Evolutionary conservation across 2,888 invertebrate genomes (phyloP), one percentile per base, ranked within the genome.

Genomic region (Aelia acuminata): DNA sequence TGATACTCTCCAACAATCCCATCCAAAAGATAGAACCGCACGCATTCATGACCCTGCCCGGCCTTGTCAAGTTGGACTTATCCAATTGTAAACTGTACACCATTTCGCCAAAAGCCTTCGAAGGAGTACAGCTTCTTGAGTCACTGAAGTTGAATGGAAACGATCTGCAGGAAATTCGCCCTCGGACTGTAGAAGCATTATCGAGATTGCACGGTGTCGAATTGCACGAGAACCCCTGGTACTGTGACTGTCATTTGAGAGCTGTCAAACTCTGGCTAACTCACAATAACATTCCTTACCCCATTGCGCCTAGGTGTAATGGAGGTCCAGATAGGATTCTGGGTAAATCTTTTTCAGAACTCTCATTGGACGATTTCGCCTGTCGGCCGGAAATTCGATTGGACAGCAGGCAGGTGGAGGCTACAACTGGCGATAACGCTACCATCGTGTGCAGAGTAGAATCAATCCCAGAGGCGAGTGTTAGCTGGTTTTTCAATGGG

Each of bases 401-500:
- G 88, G 94, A 95, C 70, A 96, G 95, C 90, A 94, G 96, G 88
- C 95, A 96, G 91, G 95, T 97, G 57, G 96, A 96, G 91, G 96
- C 96, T 0, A 94, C 94, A 7, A 95, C 96, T 89, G 97, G 97
- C 0, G 96, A 96, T 91, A 98, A 98, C 92, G 96, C 97, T 18
- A 97, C 97, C 18, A 94, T 98, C 87, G 94, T 95, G 7, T 98
- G 98, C 92, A 94, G 95, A 86, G 96, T 97, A 3, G 96, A 96
- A 91, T 96, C 97, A 0, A 94, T 96, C 88, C 98, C 98, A 0
- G 94, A 96, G 84, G 96, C 98, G 0, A 94, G 94, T 90, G 95
- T 98, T 89, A 96, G 95, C 91, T 98, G 98, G 98, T 96, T 96
- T 92, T 96, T 96, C 96, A 96, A 96, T 91, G 97, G 97, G 0